These are phyloP conservation scores for Actinopyga echinites DNA, from an alignment of 53 echinoderm and acorn worm genomes.

Conservation along the genomic window DNA sequence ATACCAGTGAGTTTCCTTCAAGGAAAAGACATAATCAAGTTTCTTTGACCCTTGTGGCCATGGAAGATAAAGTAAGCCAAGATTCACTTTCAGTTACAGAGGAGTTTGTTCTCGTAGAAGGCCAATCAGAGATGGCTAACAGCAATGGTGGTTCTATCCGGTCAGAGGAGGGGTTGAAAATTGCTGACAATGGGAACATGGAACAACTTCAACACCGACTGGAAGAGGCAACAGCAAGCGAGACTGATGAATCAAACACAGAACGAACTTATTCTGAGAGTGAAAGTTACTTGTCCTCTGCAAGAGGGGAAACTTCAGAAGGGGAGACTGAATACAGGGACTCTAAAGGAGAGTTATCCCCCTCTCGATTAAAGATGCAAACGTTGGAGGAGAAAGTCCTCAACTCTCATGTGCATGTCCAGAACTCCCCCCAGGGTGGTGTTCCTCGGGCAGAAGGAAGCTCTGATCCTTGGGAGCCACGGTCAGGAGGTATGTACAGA, in stretches of 20 bases:
- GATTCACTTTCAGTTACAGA: conserved; percentile 93
- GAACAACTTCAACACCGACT: conserved; percentile 87
- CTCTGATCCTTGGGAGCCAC: conserved; percentile 78
- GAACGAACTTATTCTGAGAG: conserved; percentile 5
- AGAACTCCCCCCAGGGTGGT: background rate
- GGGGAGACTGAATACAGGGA: too few species aligned
- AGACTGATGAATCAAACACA: conserved; percentile 8
- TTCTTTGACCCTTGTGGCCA: conserved; percentile 4
- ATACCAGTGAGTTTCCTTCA: too few species aligned
- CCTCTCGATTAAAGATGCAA: conserved; percentile 11
- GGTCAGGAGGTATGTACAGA: conserved; percentile 56
- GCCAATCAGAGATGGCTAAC: conserved; percentile 43
- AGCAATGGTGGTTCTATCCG: conserved; percentile 23
- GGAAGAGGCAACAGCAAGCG: conserved; percentile 70
- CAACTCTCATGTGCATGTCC: conserved; percentile 1
- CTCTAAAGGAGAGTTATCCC: background rate
- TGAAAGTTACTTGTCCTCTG: background rate
- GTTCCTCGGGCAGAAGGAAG: conserved; percentile 18
- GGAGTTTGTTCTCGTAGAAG: conserved; percentile 91
- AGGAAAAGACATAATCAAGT: too few species aligned
- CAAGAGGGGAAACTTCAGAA: background rate
- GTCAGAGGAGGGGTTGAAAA: conserved; percentile 82
- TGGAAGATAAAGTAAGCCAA: conserved; percentile 97
- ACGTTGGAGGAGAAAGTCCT: conserved; percentile 18
- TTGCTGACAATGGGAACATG: conserved; percentile 98